Evolutionary conservation across 2,797 vertebrate genomes (phyloP), one percentile per base, ranked within the genome.

Genomic region (Syncerus caffer): DNA sequence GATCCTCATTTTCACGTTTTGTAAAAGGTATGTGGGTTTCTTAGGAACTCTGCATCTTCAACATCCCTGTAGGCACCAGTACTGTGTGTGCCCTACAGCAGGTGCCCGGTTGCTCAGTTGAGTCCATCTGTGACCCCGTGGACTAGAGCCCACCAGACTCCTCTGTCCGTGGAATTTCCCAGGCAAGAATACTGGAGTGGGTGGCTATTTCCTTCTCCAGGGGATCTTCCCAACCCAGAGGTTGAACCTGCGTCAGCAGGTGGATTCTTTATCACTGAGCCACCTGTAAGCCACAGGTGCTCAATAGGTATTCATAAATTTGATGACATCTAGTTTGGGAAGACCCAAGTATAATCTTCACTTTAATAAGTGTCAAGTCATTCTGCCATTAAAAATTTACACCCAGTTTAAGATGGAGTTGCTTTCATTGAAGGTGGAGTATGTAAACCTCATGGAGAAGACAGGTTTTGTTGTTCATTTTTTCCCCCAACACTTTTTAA

Each of bases 31-130:
- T 21, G 3, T 25, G 31, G 55, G 27, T 12, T 15, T 47, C 47
- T 2, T 13, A 53, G 38, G 91, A 79, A 3, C 17, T 38, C 38
- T 29, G 16, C 50, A 3, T 11, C 16, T 15, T 23, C 4, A 6
- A 29, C 16, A 0, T 50, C 29, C 15, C 53, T 13, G 3, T 19
- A 4, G 62, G 17, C 7, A 1, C 80, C 51, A 23, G 79, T 2
- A 0, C 82, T 7, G 0, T 1, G 3, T 0, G 10, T 6, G 38
- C 3, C 14, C 0, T 4, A 7, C 62, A 4, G 47, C 29, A 51
- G 38, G 27, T 42, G 12, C 21, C 71, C 2, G 2, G 17, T 21
- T 10, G 4, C 13, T 67, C 64, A 34, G n/a, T 6, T 21, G n/a
- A 42, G 12, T 74, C 38, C 71, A 25, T 14, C 38, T 25, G 21